A percentile compares a stretch with the other conserved stretches of the same genome.
phyloP scores from a whole-genome alignment of 2,888 invertebrate genomes.

The Drosophila sordidula region DNA sequence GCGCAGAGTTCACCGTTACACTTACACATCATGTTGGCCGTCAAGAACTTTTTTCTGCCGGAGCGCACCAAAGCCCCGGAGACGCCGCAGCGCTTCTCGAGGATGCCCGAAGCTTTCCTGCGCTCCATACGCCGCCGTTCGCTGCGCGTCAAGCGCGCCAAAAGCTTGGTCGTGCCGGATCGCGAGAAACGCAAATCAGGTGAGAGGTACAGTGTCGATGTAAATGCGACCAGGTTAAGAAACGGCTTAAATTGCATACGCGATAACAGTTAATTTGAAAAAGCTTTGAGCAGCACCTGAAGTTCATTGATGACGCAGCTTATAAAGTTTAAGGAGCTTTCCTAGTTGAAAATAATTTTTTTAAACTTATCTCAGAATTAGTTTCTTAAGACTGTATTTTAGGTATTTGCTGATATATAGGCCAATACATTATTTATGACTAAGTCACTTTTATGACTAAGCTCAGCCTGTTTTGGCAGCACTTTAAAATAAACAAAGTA shows the following conservation, averaged over 20 bases:
- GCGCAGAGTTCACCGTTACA: slow-evolving; percentile 23
- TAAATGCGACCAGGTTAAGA: slow-evolving; percentile 58
- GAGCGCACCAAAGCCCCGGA: slow-evolving; percentile 86
- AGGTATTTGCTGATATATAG: too few species aligned
- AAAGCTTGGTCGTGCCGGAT: slow-evolving; percentile 89
- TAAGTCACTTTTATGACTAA: not conserved
- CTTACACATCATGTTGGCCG: slow-evolving; percentile 87
- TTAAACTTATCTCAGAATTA: not conserved
- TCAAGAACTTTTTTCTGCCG: slow-evolving; percentile 91
- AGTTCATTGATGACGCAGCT: not conserved
- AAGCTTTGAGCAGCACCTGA: not conserved
- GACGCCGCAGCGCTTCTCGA: slow-evolving; percentile 87
- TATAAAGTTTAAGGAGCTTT: too few species aligned
- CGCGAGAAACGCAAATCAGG: slow-evolving; percentile 92
- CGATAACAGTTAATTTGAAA: not conserved
- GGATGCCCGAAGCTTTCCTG: slow-evolving; percentile 91
- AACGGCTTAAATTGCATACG: not conserved
- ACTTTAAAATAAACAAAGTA: not conserved
- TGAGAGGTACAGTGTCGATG: slow-evolving; percentile 85
- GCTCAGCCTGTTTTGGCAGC: not conserved
- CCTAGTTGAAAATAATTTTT: too few species aligned
- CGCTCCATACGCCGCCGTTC: slow-evolving; percentile 90
- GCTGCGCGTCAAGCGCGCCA: slow-evolving; percentile 90
- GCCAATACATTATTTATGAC: not conserved
- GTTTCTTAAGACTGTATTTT: not conserved